These are phyloP conservation scores for Romanomermis culicivorax DNA, from an alignment of 2,888 invertebrate species.

Conservation along the genomic window DNA sequence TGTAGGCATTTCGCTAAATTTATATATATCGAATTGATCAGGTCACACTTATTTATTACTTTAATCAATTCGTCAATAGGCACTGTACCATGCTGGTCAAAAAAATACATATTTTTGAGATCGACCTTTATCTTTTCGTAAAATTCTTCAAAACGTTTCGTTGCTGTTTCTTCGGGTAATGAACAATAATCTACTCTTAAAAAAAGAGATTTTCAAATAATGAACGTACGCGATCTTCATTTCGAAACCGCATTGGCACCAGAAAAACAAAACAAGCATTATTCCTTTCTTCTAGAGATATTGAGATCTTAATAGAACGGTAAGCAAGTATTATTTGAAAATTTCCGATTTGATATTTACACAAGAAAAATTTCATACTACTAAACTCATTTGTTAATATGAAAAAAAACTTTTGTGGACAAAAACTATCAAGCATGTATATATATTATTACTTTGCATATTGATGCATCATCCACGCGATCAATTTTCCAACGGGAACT, in stretches of 20 bases:
- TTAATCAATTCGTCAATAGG: neutral
- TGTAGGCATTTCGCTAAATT: no score
- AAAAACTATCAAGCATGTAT: no score
- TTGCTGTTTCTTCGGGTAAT: neutral
- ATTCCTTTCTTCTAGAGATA: no score
- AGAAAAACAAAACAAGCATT: no score
- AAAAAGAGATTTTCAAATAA: no score
- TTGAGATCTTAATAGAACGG: no score
- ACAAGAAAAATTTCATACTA: no score
- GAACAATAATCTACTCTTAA: neutral
- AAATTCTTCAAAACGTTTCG: neutral
- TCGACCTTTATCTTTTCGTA: neutral
- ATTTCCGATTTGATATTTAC: neutral
- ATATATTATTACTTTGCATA: neutral
- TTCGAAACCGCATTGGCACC: no score
- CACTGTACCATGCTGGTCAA: neutral
- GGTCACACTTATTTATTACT: no score
- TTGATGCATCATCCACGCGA: neutral
- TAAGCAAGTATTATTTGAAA: neutral
- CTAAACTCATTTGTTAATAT: no score
- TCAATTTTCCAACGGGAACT: constrained; percentile 14
- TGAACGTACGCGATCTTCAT: neutral
- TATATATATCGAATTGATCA: no score
- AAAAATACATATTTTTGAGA: neutral
- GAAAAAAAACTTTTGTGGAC: no score